Evolutionary conservation across 2,797 vertebrate species (phyloP), one percentile per base, ranked within the genome.

Genomic region (Etheostoma perlongum): DNA sequence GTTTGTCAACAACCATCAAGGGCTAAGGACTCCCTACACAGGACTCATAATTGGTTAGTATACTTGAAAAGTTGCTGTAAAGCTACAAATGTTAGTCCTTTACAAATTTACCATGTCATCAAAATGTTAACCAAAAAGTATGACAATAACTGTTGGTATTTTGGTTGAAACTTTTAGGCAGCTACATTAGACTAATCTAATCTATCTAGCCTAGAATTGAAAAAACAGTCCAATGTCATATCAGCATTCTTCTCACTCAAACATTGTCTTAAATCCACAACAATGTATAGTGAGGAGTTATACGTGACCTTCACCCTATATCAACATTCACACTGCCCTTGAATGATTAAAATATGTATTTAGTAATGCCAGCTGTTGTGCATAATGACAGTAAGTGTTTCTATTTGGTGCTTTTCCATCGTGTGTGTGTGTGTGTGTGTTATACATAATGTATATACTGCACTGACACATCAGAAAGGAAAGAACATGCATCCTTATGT

Each of bases 401-500:
- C 60, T 61, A 51, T 73, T 61, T 25, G 30, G 19, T 49, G 13
- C 61, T 67, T 79, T 79, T 72, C 67, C 67, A 72, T 53, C 53
- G 9, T 46, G 40, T 71, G 21, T 69, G 68, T 74, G 19, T 64
- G 52, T 48, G 36, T 49, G 40, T 71, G 25, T 69, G 68, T 74
- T 23, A 23, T 23, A 25, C 57, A 21, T 30, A 55, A 46, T 69
- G 15, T 57, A 48, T 69, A 40, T 27, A 78, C 52, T 44, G 27
- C 5, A 47, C 25, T 57, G 33, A 58, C 52, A 61, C 13, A 49
- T 57, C 25, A 27, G 15, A 61, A 18, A 75, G 59, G 36, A 73
- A 46, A 68, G 54, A 23, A 40, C 71, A 25, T 14, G 1, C 33
- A 21, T 66, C 21, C 64, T 65, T 61, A 0, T 72, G 62, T 80